A percentile compares a stretch with the other conserved stretches of the same genome.
Evolutionary conservation across 2,113 vertebrate species (phyloP).

Genomic region (Ictidomys tridecemlineatus): DNA sequence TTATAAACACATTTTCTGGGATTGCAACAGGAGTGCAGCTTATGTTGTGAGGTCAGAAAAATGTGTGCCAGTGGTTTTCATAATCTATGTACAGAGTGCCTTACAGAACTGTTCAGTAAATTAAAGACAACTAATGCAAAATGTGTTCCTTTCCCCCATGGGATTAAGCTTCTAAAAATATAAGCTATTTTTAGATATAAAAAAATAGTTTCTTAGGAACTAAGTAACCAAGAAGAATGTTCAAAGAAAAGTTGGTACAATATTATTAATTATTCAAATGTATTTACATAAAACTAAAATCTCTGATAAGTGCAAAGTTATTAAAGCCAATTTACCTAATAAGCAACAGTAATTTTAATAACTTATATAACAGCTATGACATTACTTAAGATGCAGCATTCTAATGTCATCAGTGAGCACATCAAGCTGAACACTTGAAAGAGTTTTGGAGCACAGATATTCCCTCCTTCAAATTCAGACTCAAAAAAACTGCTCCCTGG

Average conservation of each 20-base stretch:
- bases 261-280: slow-evolving; percentile 61
- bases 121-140: slow-evolving; percentile 82
- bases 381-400: background rate
- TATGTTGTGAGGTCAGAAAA: slow-evolving; percentile 74
- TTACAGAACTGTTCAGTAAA: slow-evolving; percentile 82
- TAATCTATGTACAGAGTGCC: slow-evolving; percentile 4
- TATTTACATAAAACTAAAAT: slow-evolving; percentile 71
- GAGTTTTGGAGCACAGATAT: slow-evolving; percentile 38
- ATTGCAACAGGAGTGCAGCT: slow-evolving; percentile 85
- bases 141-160: slow-evolving; percentile 65
- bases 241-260: slow-evolving; percentile 72
- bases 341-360: slow-evolving; percentile 36
- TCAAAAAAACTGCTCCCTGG: background rate
- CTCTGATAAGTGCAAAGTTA: slow-evolving; percentile 14
- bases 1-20: slow-evolving; percentile 87
- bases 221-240: slow-evolving; percentile 72
- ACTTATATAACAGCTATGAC: background rate
- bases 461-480: background rate
- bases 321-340: slow-evolving; percentile 37
- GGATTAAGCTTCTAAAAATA: slow-evolving; percentile 86
- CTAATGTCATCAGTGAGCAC: background rate
- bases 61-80: slow-evolving; percentile 82
- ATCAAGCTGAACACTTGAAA: background rate
- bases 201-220: slow-evolving; percentile 80
- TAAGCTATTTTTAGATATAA: slow-evolving; percentile 82